Evolutionary conservation across 37 sponge, comb jelly and placozoan species (phyloP).

Genomic region (Beroe forskalii): DNA sequence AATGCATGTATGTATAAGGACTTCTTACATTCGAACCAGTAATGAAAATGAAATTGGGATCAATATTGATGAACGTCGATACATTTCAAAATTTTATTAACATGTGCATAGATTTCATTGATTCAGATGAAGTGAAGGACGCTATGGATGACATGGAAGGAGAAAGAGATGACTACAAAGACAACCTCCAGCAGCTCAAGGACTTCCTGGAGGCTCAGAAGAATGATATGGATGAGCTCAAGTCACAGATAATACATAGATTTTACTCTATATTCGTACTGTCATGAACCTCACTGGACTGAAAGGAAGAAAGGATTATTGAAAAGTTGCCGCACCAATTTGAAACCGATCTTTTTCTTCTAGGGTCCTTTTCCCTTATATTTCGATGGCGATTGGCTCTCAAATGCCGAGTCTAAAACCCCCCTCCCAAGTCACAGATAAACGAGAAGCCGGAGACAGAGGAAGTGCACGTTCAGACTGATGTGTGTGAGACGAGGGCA

Average conservation of each 20-base stretch:
- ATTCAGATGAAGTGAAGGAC: constrained; percentile 25
- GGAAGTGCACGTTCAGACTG: neutral
- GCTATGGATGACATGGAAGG: constrained; percentile 44
- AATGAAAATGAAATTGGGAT: no score
- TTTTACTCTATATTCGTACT: neutral
- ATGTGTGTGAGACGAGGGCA: neutral
- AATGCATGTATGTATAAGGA: no score
- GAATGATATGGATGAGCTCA: neutral
- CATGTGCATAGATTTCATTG: no score
- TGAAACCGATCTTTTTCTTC: no score
- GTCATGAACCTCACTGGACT: no score
- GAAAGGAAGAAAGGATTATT: no score
- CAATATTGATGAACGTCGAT: no score
- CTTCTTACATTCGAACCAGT: no score
- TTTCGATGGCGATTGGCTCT: no score
- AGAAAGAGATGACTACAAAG: constrained; percentile 36
- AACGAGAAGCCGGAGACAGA: constrained; percentile 13
- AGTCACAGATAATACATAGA: constrained; percentile 32
- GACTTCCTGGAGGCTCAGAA: constrained; percentile 30
- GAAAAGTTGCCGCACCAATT: no score
- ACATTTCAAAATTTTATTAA: no score
- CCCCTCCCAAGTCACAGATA: constrained; percentile 7
- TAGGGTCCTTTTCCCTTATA: no score
- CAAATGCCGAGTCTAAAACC: neutral
- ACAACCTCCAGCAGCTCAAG: constrained; percentile 6